phyloP scores from a whole-genome alignment of 2,797 vertebrate genomes.

The Alectoris magna region DNA sequence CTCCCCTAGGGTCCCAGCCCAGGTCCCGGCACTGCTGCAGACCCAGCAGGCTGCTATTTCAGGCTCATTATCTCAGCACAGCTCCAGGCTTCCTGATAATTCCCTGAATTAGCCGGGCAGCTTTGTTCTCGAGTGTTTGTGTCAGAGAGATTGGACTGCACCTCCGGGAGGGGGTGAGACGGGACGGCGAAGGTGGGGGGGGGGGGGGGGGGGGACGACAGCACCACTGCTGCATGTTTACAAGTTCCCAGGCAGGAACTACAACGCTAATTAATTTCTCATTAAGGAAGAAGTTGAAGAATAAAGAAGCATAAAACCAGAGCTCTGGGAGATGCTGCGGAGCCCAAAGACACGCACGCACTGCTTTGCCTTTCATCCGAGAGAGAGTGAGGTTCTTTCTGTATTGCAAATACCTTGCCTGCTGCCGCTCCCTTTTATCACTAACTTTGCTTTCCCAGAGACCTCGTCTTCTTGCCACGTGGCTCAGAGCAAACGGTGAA shows the following conservation, averaged over 20 bases:
- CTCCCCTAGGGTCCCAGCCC: rapidly evolving
- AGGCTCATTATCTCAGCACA: constrained; percentile 77
- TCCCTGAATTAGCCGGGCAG: constrained; percentile 65
- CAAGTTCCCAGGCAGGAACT: constrained; percentile 72
- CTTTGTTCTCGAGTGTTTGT: constrained; percentile 77
- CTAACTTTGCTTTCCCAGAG: neutral
- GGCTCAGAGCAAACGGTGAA: rapidly evolving
- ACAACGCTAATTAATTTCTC: constrained; percentile 78
- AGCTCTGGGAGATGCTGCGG: constrained; percentile 33
- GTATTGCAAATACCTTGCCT: neutral
- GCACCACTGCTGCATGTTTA: constrained; percentile 45
- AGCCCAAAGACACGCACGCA: neutral
- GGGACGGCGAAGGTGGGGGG: neutral
- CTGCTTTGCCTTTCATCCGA: neutral
- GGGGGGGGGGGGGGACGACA: neutral
- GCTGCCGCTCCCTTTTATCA: neutral
- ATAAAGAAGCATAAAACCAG: constrained; percentile 40
- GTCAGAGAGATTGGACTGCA: constrained; percentile 71
- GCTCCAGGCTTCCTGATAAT: constrained; percentile 75
- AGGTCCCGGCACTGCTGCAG: rapidly evolving
- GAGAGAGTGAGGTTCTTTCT: neutral
- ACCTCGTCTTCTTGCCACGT: neutral
- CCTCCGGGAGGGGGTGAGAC: constrained; percentile 29
- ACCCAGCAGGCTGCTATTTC: constrained; percentile 73
- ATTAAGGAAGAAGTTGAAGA: constrained; percentile 73